A percentile compares a stretch with the other conserved stretches of the same genome.
Conservation (phyloP, 2,797 vertebrate genomes). For the Dryobates pubescens region DNA sequence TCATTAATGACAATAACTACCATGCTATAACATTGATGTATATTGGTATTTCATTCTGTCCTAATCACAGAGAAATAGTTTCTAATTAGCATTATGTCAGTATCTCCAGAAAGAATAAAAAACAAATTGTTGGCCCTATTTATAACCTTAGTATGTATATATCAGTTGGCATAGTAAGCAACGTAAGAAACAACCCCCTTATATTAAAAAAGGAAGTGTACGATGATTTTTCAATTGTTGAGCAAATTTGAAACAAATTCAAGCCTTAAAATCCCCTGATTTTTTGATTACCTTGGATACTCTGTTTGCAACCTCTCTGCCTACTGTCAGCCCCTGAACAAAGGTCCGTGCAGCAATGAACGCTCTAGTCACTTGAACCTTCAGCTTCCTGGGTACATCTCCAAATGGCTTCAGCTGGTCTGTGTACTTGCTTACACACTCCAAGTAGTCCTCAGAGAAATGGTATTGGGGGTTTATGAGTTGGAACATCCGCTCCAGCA, state of each 20-base stretch:
- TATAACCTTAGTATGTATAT: not conserved
- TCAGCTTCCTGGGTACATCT: conserved; percentile 95
- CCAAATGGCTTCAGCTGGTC: conserved; percentile 98
- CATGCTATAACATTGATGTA: not conserved
- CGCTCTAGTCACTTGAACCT: conserved; percentile 93
- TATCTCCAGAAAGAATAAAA: not conserved
- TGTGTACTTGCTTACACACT: conserved; percentile 96
- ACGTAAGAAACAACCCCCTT: not conserved
- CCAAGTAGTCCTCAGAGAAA: conserved; percentile 97
- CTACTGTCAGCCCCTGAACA: conserved; percentile 95
- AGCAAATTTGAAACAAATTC: not conserved
- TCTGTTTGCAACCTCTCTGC: conserved; percentile 93
- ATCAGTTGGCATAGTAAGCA: not conserved
- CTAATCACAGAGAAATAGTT: not conserved
- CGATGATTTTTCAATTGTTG: not conserved
- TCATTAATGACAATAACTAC: not conserved
- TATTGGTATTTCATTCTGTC: not conserved
- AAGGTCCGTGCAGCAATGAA: conserved; percentile 96
- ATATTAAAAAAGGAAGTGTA: not conserved
- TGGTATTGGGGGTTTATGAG: conserved; percentile 96
- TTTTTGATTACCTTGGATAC: conserved; percentile 91
- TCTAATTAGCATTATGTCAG: not conserved
- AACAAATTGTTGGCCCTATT: not conserved
- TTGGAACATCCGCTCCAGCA: conserved; percentile 98
- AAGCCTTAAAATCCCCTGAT: not conserved